Conservation (phyloP, 2,797 vertebrate genomes). For the Sciurus vulgaris region DNA sequence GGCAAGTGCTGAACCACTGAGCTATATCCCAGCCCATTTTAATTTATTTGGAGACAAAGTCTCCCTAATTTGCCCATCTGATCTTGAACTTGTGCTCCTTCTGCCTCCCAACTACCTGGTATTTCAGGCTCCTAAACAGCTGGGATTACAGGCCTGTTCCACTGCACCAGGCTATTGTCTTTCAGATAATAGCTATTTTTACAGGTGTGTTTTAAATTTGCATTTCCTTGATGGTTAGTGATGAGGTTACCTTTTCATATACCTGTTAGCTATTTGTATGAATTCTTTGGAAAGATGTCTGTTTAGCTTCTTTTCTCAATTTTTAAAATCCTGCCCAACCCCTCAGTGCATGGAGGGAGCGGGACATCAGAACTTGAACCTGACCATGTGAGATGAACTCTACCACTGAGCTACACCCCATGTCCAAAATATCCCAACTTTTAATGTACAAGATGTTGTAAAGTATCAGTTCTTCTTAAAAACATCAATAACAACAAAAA, state of each 20-base stretch:
- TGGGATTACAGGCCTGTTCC: neutral
- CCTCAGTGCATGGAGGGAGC: too few relatives aligned
- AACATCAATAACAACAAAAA: too few relatives aligned
- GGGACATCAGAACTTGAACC: neutral
- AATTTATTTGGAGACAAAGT: neutral
- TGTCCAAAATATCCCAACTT: conserved; percentile 29
- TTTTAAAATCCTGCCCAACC: neutral
- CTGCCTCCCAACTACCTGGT: neutral
- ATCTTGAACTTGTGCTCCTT: neutral
- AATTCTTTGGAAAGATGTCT: neutral
- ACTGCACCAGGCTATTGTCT: neutral
- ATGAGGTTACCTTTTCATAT: neutral
- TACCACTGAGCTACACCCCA: neutral
- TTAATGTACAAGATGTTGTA: neutral
- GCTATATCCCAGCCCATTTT: too few relatives aligned
- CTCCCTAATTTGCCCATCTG: neutral
- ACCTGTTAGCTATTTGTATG: neutral
- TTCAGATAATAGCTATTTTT: neutral
- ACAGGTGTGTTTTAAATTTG: neutral
- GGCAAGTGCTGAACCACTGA: too few relatives aligned
- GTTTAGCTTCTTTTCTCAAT: neutral
- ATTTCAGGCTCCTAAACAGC: neutral
- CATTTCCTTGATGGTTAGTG: neutral
- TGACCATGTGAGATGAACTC: neutral
- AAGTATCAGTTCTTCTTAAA: conserved; percentile 14